Evolutionary conservation across 2,797 vertebrate species (phyloP).

Genomic region (Gephyroberyx darwinii): DNA sequence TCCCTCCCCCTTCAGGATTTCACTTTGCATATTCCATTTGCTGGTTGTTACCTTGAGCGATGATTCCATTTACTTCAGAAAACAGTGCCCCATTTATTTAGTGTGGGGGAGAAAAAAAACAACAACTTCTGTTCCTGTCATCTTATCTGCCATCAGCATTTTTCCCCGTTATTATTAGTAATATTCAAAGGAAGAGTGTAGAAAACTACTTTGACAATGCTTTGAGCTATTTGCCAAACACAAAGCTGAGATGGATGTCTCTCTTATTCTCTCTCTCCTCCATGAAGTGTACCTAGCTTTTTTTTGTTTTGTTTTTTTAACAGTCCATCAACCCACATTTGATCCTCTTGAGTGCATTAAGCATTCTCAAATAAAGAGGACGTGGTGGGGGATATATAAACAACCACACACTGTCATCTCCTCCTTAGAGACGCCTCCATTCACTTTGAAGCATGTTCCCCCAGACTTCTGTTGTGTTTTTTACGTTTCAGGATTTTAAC

Average conservation of each 20-base stretch:
- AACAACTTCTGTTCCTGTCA: constrained; percentile 49
- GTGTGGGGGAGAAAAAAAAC: constrained; percentile 24
- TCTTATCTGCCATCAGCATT: constrained; percentile 69
- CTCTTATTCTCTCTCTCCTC: constrained; percentile 38
- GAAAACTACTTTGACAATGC: constrained; percentile 59
- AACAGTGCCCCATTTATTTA: constrained; percentile 72
- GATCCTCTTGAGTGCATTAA: constrained; percentile 60
- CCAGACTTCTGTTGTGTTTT: constrained; percentile 50
- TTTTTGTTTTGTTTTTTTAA: constrained; percentile 28
- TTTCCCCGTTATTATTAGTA: constrained; percentile 64
- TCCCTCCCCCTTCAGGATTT: constrained; percentile 68
- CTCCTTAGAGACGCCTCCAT: constrained; percentile 43
- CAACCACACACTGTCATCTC: constrained; percentile 38
- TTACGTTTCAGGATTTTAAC: constrained; percentile 48
- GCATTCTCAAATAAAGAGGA: constrained; percentile 61
- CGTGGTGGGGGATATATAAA: constrained; percentile 47
- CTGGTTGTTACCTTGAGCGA: constrained; percentile 85
- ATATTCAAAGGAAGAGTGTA: constrained; percentile 59
- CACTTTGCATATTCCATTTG: constrained; percentile 85
- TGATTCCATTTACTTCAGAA: constrained; percentile 81
- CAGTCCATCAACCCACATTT: constrained; percentile 64
- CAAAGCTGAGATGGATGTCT: constrained; percentile 54
- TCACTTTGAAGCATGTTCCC: constrained; percentile 47
- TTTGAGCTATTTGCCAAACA: constrained; percentile 66
- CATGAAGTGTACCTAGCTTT: constrained; percentile 29